Conservation (phyloP, 2,888 invertebrate genomes). For the Epicampocera succincta region DNA sequence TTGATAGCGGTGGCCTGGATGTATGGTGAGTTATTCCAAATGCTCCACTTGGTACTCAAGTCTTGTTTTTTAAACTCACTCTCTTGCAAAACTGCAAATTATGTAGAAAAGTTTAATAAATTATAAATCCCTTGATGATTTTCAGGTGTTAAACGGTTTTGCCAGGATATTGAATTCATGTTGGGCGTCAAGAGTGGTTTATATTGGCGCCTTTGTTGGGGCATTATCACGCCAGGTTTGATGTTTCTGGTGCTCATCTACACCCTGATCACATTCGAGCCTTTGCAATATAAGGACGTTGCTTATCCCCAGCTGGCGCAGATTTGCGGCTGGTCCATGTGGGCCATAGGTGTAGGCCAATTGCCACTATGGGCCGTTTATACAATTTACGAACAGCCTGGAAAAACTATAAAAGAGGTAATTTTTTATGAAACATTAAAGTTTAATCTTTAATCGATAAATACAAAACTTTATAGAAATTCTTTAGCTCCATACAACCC, state of each 20-base stretch:
- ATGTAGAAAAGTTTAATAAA: too few relatives aligned
- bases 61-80: too few relatives aligned
- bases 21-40: constrained; percentile 85
- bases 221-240: constrained; percentile 86
- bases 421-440: background rate
- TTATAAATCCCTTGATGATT: background rate
- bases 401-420: constrained; percentile 70
- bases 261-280: constrained; percentile 84
- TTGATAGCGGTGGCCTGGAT: constrained; percentile 88
- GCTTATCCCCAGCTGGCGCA: constrained; percentile 84
- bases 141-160: constrained; percentile 85
- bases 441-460: too few relatives aligned
- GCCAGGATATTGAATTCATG: constrained; percentile 91
- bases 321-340: constrained; percentile 83
- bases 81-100: too few relatives aligned
- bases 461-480: constrained; percentile 75
- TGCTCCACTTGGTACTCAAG: too few relatives aligned
- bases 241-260: constrained; percentile 88
- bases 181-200: constrained; percentile 84
- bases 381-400: constrained; percentile 77
- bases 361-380: constrained; percentile 81
- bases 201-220: constrained; percentile 93
- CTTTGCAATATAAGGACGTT: constrained; percentile 84
- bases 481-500: constrained; percentile 75
- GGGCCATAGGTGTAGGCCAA: constrained; percentile 82